Evolutionary conservation across 1,140 invertebrate genomes (phyloP).

Genomic region (Halyomorpha halys): DNA sequence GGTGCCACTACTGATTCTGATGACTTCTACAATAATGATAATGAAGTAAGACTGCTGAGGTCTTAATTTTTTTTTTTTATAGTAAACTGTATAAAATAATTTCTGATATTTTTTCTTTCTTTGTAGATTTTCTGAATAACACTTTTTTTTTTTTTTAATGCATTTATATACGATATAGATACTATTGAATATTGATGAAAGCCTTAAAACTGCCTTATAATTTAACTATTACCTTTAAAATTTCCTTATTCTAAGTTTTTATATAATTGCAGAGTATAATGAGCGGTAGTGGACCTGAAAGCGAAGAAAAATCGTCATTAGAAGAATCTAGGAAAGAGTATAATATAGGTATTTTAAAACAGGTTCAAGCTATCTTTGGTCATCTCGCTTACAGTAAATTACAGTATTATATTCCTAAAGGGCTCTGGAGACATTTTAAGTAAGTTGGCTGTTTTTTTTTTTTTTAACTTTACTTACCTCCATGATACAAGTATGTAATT

Average conservation of each 20-base stretch:
- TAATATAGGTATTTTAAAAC: conserved; percentile 90
- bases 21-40: conserved; percentile 23
- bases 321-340: conserved; percentile 63
- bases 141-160: too few species aligned
- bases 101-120: too few species aligned
- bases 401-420: conserved; percentile 92
- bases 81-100: too few species aligned
- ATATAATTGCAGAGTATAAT: conserved; percentile 25
- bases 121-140: too few species aligned
- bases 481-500: neutral
- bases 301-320: conserved; percentile 35
- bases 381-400: conserved; percentile 91
- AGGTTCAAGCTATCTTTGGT: conserved; percentile 96
- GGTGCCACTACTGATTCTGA: conserved; percentile 79
- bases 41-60: neutral
- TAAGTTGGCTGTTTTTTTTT: conserved; percentile 36
- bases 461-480: conserved; percentile 11
- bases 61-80: too few species aligned
- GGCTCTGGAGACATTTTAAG: conserved; percentile 97
- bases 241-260: neutral
- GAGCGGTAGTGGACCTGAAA: conserved; percentile 22
- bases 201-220: too few species aligned
- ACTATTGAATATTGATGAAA: too few species aligned
- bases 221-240: neutral
- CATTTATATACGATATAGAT: too few species aligned